Percentiles rank a stretch among this genome's conserved stretches.
Conservation (phyloP, 2,797 vertebrate genomes). For the Gallirallus australis region DNA sequence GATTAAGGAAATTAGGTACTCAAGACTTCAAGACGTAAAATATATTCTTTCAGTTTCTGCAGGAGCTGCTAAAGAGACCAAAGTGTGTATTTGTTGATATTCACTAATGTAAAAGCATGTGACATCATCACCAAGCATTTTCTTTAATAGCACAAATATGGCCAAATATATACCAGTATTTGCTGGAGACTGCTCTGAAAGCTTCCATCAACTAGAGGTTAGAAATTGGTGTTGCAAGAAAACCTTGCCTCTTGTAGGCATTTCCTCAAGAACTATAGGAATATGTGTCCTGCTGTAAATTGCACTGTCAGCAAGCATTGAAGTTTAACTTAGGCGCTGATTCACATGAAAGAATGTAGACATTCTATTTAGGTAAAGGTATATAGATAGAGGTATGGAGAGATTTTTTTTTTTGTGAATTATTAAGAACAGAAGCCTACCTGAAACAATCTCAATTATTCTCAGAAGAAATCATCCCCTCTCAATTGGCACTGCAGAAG, state of each 20-base stretch:
- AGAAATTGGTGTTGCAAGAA: neutral
- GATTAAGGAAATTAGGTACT: neutral
- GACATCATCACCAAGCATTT: neutral
- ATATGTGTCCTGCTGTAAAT: neutral
- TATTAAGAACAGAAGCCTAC: neutral
- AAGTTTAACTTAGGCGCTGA: neutral
- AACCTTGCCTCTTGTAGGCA: neutral
- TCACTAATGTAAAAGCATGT: neutral
- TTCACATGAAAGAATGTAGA: neutral
- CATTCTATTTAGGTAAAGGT: neutral
- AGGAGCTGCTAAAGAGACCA: neutral
- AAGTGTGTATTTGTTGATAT: neutral
- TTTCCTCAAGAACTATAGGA: neutral
- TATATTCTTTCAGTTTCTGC: neutral
- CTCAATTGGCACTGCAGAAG: neutral
- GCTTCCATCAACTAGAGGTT: neutral
- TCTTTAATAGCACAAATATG: neutral
- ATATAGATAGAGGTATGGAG: accelerated
- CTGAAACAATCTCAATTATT: neutral
- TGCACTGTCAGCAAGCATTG: neutral
- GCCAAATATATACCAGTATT: neutral
- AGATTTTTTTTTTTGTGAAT: neutral
- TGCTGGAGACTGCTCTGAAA: neutral
- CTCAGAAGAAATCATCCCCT: neutral
- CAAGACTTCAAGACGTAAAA: neutral